Percentiles rank a stretch among this genome's conserved stretches.
phyloP scores from a whole-genome alignment of 2,797 vertebrate genomes.

The Siniperca scherzeri region DNA sequence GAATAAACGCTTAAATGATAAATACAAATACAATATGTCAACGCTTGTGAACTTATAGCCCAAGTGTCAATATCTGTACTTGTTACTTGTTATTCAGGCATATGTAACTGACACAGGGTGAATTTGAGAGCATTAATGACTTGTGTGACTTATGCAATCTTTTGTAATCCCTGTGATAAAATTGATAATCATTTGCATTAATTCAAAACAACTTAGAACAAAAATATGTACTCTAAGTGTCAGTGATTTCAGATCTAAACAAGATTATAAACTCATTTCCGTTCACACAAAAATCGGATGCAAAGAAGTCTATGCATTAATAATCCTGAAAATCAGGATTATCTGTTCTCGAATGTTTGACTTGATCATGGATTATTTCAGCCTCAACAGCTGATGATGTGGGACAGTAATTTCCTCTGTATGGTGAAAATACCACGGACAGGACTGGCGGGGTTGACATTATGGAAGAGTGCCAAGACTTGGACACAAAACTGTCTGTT shows the following conservation, averaged over 20 bases:
- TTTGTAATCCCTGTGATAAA: neutral
- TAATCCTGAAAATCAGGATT: slow-evolving; percentile 1
- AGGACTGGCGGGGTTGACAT: slow-evolving; percentile 33
- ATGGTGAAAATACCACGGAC: slow-evolving; percentile 44
- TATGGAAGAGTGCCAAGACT: slow-evolving; percentile 33
- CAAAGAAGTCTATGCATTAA: neutral
- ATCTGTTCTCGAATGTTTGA: slow-evolving; percentile 5
- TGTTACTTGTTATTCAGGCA: neutral
- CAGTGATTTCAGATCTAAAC: neutral
- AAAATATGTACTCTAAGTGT: neutral
- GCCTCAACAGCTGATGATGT: slow-evolving; percentile 53
- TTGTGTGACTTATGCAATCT: neutral
- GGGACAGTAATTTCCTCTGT: slow-evolving; percentile 54
- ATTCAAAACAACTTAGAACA: neutral
- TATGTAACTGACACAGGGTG: neutral
- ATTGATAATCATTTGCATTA: neutral
- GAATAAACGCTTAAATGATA: neutral
- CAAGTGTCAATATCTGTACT: neutral
- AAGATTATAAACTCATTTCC: neutral
- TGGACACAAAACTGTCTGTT: slow-evolving; percentile 39
- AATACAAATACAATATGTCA: neutral
- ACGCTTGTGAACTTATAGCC: neutral
- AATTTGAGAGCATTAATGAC: neutral
- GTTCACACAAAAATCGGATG: neutral
- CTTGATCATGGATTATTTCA: slow-evolving; percentile 3